Percentiles rank a stretch among this genome's conserved stretches.
phyloP scores from a whole-genome alignment of 2,888 invertebrate species.

The Ennomos fuscantarius region DNA sequence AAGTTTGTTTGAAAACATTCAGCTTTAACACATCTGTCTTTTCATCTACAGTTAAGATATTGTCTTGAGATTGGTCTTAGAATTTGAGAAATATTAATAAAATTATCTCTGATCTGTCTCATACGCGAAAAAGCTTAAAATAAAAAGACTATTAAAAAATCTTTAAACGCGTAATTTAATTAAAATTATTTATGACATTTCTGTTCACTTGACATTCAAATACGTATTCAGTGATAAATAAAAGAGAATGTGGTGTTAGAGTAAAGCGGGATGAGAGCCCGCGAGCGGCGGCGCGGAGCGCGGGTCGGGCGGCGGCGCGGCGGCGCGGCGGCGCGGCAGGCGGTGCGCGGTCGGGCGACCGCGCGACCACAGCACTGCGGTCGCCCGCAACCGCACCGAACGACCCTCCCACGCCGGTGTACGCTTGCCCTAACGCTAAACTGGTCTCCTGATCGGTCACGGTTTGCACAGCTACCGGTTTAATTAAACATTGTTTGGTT shows the following conservation, averaged over 20 bases:
- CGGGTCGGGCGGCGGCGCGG: slow-evolving; percentile 28
- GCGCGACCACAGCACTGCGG: slow-evolving; percentile 57
- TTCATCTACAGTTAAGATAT: slow-evolving; percentile 14
- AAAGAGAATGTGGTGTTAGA: slow-evolving; percentile 53
- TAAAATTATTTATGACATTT: slow-evolving; percentile 9
- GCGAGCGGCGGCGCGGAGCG: slow-evolving; percentile 1
- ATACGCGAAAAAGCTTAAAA: no score
- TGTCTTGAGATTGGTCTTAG: background rate
- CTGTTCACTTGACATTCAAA: slow-evolving; percentile 21
- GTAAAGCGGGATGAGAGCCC: slow-evolving; percentile 44
- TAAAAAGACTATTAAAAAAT: no score
- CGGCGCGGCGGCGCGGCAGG: slow-evolving; percentile 38
- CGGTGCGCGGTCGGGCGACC: slow-evolving; percentile 48
- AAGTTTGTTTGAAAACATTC: slow-evolving; percentile 30
- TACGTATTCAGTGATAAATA: slow-evolving; percentile 44
- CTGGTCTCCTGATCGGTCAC: slow-evolving; percentile 55
- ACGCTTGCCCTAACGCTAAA: slow-evolving; percentile 49
- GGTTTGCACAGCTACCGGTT: slow-evolving; percentile 44
- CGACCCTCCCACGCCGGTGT: slow-evolving; percentile 44
- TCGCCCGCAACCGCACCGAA: slow-evolving; percentile 55
- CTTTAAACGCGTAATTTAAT: slow-evolving; percentile 11
- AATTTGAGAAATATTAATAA: background rate
- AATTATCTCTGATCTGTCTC: background rate
- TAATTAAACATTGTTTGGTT: slow-evolving; percentile 47
- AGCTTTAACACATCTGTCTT: slow-evolving; percentile 21